Evolutionary conservation across 2,888 invertebrate genomes (phyloP), one percentile per base, ranked within the genome.

Genomic region (Tachina grossa): DNA sequence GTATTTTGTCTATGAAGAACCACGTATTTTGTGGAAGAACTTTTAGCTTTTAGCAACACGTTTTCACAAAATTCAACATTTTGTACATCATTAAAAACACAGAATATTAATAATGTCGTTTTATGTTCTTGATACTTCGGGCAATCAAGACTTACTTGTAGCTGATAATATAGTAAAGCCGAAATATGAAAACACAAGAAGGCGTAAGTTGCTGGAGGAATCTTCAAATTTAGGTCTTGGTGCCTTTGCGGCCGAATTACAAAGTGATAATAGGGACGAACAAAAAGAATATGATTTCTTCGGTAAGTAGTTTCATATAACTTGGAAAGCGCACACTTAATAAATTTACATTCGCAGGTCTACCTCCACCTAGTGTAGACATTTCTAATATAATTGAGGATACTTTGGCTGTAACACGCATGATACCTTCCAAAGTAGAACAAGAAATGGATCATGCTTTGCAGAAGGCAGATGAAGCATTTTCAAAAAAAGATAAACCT

Each of bases 81-180:
- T 31, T 31, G 31, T 31, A 47, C 3, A 14, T 14, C 1, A 5
- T 22, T 45, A 9, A 8, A 10, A 16, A 19, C 1, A 13, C 8
- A 31, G 31, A 6, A 31, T 31, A 6, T 31, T 31, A 22, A 41
- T 68, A 45, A 91, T 92, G 92, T 89, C 91, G 66, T 87, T 91
- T 16, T 92, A 92, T 88, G 87, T 90, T 51, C 55, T 91, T 10
- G 92, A 92, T 85, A 90, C 90, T 1, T 83, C 84, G n/a, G 92
- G 92, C 8, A 89, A 92, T 72, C 86, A 89, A n/a, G 87, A 90
- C 63, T 85, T 92, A 10, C 79, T 90, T n/a, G 83, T 85, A 14
- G 53, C 11, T 11, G 57, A 75, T n/a, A 57, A 14, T 59, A 9
- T 68, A 69, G 1, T 22, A 22, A 61, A 82, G 63, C 77, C 83